Evolutionary conservation across 2,797 vertebrate species (phyloP), one percentile per base, ranked within the genome.

Genomic region (Linurgus olivaceus): DNA sequence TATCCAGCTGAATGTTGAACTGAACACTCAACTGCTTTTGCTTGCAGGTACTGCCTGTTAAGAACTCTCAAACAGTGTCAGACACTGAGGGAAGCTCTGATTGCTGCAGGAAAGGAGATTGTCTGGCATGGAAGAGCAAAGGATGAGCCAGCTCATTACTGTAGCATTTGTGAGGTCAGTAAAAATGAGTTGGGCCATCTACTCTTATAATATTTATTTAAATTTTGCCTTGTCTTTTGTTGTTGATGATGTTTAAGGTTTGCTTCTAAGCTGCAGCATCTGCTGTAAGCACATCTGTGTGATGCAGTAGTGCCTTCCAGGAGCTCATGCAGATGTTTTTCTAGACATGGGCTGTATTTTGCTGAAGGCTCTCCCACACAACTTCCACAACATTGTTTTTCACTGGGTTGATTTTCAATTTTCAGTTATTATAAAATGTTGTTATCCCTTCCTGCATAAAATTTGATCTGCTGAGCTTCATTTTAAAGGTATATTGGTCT

Each of bases 11-110:
- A 42, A 29, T 44, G 37, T 59, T 50, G 29, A 80, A 50, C 65
- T 91, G 65, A 93, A 17, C 40, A 21, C 28, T 11, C 12, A 52
- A 19, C 50, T 92, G 70, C 4, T 80, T 78, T 81, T 88, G 86
- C 17, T 76, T 82, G 89, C 96, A 99, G 99, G 97, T 99, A 99
- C 97, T 99, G 99, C 97, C 97, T 99, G 97, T 97, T 99, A 88
- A 98, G 99, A 98, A 99, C 99, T 61, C 98, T 99, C 94, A 99
- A 99, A 97, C 99, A 99, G 95, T 99, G 99, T 97, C 99, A 99
- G 98, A 98, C 98, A 94, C 98, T 99, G 98, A 98, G 98, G 89
- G 99, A 99, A 92, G 98, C 99, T 96, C 98, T 99, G 33, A 95
- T 98, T 97, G 97, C 98, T 94, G 98, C 98, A 52, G 99, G 99